Percentiles rank a stretch among this genome's conserved stretches.
phyloP scores from a whole-genome alignment of 2,888 invertebrate species.

The Chaetoderma sp. region DNA sequence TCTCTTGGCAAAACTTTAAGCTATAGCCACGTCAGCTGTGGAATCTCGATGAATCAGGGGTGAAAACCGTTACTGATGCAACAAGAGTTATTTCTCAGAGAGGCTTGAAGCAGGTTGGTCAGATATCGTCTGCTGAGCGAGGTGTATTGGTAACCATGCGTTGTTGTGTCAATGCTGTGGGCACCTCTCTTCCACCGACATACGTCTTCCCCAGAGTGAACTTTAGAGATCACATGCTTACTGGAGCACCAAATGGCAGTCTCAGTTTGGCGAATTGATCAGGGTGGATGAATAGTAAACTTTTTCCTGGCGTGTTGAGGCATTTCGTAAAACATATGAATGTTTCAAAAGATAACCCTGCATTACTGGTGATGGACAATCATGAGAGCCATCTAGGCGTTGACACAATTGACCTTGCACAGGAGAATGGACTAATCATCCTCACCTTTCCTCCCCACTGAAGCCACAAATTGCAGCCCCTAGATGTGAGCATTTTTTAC shows the following conservation, averaged over 20 bases:
- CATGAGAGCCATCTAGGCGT: slow-evolving; percentile 13
- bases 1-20: background rate
- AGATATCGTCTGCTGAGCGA: slow-evolving; percentile 14
- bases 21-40: background rate
- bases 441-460: slow-evolving; percentile 15
- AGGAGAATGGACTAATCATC: slow-evolving; percentile 13
- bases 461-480: slow-evolving; percentile 3
- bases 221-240: slow-evolving; percentile 10
- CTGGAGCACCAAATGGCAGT: slow-evolving; percentile 4
- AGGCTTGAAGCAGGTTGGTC: slow-evolving; percentile 17
- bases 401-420: slow-evolving; percentile 1
- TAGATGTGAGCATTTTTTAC: background rate
- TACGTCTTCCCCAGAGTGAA: slow-evolving; percentile 16
- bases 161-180: slow-evolving; percentile 19
- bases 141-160: slow-evolving; percentile 15
- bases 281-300: slow-evolving; percentile 17
- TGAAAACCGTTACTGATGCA: background rate
- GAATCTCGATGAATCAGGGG: slow-evolving; percentile 6
- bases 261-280: slow-evolving; percentile 10
- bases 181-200: slow-evolving; percentile 9
- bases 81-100: slow-evolving; percentile 3
- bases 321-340: slow-evolving; percentile 15
- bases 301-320: slow-evolving; percentile 1
- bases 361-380: slow-evolving; percentile 22
- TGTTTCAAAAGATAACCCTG: slow-evolving; percentile 14